These are phyloP conservation scores for Elgaria multicarinata DNA, from an alignment of 2,113 vertebrate species.

Conservation along the genomic window DNA sequence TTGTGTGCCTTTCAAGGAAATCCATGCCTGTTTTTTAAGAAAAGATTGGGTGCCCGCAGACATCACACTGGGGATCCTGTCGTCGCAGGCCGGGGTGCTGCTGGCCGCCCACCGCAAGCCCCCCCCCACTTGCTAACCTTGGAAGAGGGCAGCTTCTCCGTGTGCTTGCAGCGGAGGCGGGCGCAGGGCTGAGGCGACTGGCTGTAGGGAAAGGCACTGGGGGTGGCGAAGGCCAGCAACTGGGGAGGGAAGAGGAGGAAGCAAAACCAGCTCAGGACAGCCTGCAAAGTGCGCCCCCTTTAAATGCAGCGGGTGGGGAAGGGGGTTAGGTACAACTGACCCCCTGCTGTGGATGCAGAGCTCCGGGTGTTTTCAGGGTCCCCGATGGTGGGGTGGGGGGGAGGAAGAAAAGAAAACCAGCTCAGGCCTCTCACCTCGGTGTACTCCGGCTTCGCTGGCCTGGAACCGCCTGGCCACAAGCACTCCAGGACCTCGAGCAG, in stretches of 20 bases:
- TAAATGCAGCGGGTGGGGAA: background rate
- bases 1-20: too few relatives aligned
- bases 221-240: constrained; percentile 86
- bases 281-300: too few relatives aligned
- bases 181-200: constrained; percentile 83
- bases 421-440: constrained; percentile 77
- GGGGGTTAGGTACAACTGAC: background rate
- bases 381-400: too few relatives aligned
- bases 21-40: too few relatives aligned
- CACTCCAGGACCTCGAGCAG: constrained; percentile 90
- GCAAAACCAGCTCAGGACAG: background rate
- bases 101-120: too few relatives aligned
- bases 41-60: too few relatives aligned
- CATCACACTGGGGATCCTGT: too few relatives aligned
- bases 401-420: too few relatives aligned
- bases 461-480: constrained; percentile 76
- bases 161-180: constrained; percentile 84
- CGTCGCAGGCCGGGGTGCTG: too few relatives aligned
- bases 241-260: constrained; percentile 42
- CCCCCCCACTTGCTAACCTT: constrained; percentile 71
- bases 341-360: background rate
- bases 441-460: constrained; percentile 68
- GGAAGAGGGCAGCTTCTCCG: constrained; percentile 74
- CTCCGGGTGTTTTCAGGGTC: background rate
- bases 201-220: constrained; percentile 77